These are phyloP conservation scores for Daptonema setosum DNA, from an alignment of 2,888 invertebrate species.

Conservation along the genomic window DNA sequence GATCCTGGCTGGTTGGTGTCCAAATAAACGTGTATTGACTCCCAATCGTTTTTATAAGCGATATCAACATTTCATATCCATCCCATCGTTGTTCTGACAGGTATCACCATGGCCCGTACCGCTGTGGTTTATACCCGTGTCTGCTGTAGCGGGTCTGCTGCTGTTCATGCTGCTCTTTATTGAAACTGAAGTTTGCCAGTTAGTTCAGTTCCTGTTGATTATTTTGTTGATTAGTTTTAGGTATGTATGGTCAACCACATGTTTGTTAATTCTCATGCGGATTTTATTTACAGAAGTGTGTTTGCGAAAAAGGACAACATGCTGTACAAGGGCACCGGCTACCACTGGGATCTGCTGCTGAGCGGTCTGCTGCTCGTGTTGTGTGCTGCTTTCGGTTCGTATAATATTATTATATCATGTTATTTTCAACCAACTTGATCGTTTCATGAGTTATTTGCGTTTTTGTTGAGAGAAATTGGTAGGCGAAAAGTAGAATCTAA, in stretches of 20 bases:
- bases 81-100: neutral
- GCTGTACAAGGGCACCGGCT: constrained; percentile 71
- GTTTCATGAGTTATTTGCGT: too few species aligned
- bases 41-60: too few species aligned
- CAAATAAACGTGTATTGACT: too few species aligned
- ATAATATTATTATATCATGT: too few species aligned
- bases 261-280: too few species aligned
- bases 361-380: constrained; percentile 60
- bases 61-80: too few species aligned
- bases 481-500: too few species aligned
- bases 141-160: constrained; percentile 62
- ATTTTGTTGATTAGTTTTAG: too few species aligned
- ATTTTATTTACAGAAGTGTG: constrained; percentile 43
- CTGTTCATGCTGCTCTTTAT: constrained; percentile 54
- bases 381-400: constrained; percentile 53
- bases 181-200: constrained; percentile 88
- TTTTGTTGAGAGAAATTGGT: too few species aligned
- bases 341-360: constrained; percentile 80
- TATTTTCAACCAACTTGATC: too few species aligned
- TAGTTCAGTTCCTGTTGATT: too few species aligned
- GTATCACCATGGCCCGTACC: neutral
- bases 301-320: constrained; percentile 75
- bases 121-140: constrained; percentile 54
- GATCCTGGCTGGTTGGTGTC: constrained; percentile 42
- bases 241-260: too few species aligned